Evolutionary conservation across 1,140 invertebrate species (phyloP).

Genomic region (Heliothis subflexa): DNA sequence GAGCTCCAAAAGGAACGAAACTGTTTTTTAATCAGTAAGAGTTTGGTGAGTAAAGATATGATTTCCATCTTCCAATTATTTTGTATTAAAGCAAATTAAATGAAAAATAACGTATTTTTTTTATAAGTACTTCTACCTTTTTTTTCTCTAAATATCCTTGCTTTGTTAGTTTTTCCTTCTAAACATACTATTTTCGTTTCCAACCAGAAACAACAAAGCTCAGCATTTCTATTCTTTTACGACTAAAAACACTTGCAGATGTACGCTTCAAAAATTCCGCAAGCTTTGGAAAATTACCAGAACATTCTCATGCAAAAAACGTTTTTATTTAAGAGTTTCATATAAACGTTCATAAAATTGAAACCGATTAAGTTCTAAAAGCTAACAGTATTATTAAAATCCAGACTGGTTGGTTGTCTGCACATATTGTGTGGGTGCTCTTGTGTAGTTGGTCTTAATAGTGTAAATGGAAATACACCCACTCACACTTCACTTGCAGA

Average conservation of each 20-base stretch:
- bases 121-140: too few relatives aligned
- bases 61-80: too few relatives aligned
- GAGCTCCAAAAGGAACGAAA: too few relatives aligned
- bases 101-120: too few relatives aligned
- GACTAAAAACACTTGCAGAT: neutral
- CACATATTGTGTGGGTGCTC: conserved; percentile 28
- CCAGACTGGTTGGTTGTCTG: conserved; percentile 24
- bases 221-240: neutral
- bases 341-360: conserved; percentile 19
- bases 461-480: too few relatives aligned
- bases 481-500: too few relatives aligned
- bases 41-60: too few relatives aligned
- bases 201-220: neutral
- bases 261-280: neutral
- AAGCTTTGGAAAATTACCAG: neutral
- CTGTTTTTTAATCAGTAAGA: too few relatives aligned
- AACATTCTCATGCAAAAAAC: conserved; percentile 6
- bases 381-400: conserved; percentile 33
- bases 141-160: neutral
- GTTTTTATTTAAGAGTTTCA: neutral
- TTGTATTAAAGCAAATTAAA: too few relatives aligned
- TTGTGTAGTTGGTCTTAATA: conserved; percentile 24
- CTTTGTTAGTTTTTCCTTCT: neutral
- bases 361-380: conserved; percentile 27
- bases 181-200: neutral